A percentile compares a stretch with the other conserved stretches of the same genome.
phyloP scores from a whole-genome alignment of 2,797 vertebrate species.

The Phataginus tricuspis region DNA sequence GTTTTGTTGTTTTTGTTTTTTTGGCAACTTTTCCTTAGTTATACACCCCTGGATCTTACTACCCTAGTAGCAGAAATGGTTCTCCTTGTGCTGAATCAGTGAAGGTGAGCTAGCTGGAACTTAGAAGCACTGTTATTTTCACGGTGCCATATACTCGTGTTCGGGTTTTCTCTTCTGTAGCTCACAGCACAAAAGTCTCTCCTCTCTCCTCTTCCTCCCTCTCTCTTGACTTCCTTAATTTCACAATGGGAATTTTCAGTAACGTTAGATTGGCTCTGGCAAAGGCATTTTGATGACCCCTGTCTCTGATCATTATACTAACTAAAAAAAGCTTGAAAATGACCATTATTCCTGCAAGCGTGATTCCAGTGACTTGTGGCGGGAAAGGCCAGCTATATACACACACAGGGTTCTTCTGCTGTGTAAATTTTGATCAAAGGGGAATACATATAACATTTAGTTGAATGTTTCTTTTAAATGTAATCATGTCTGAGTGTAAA shows the following conservation, averaged over 20 bases:
- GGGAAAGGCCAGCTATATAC: conserved; percentile 64
- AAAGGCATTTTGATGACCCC: conserved; percentile 73
- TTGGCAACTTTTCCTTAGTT: not conserved
- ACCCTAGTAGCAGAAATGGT: not conserved
- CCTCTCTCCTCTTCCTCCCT: not conserved
- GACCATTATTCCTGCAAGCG: conserved; percentile 38
- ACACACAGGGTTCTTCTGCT: conserved; percentile 18
- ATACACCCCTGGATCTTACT: not conserved
- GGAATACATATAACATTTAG: conserved; percentile 31
- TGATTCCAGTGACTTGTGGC: not conserved
- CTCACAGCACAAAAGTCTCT: not conserved
- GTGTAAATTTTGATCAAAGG: conserved; percentile 72
- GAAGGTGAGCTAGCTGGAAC: too few species aligned
- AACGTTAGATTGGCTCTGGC: conserved; percentile 57
- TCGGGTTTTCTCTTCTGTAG: not conserved
- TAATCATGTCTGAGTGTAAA: conserved; percentile 64
- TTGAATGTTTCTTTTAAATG: conserved; percentile 63
- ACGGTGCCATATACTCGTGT: not conserved
- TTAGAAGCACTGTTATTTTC: not conserved
- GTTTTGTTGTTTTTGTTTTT: not conserved
- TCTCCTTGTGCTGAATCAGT: not conserved
- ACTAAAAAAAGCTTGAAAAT: conserved; percentile 74
- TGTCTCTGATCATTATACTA: conserved; percentile 68
- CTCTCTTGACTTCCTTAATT: conserved; percentile 45
- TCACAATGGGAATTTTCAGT: conserved; percentile 39